Evolutionary conservation across 2,113 vertebrate genomes (phyloP).

Genomic region (Tringa solitaria): DNA sequence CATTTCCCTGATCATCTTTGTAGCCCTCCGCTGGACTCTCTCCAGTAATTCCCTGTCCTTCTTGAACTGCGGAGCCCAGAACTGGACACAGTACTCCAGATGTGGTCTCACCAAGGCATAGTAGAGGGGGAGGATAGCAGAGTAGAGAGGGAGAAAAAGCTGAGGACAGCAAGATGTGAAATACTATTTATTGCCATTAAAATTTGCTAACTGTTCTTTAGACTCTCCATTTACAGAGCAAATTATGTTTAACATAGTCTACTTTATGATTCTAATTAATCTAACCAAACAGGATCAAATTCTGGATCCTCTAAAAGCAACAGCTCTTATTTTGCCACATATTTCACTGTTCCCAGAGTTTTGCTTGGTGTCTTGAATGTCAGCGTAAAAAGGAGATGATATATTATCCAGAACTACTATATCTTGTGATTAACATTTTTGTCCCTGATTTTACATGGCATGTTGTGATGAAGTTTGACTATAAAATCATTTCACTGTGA

Average conservation of each 20-base stretch:
- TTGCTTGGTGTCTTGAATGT: not conserved
- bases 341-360: not conserved
- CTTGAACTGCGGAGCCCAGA: not conserved
- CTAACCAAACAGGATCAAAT: not conserved
- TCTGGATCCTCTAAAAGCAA: not conserved
- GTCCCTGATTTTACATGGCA: not conserved
- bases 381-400: not conserved
- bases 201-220: not conserved
- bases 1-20: not conserved
- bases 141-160: not conserved
- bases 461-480: not conserved
- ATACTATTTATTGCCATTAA: not conserved
- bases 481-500: not conserved
- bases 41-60: not conserved
- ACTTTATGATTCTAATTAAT: not conserved
- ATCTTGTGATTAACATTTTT: not conserved
- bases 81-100: not conserved
- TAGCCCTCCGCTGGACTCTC: not conserved
- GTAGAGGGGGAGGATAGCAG: too few relatives aligned
- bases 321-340: not conserved
- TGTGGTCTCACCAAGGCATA: not conserved
- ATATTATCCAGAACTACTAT: not conserved
- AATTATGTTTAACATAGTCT: not conserved
- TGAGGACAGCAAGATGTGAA: not conserved
- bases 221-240: not conserved